Evolutionary conservation across 2,113 vertebrate species (phyloP), one percentile per base, ranked within the genome.

Genomic region (Chaetorhynchus papuensis): DNA sequence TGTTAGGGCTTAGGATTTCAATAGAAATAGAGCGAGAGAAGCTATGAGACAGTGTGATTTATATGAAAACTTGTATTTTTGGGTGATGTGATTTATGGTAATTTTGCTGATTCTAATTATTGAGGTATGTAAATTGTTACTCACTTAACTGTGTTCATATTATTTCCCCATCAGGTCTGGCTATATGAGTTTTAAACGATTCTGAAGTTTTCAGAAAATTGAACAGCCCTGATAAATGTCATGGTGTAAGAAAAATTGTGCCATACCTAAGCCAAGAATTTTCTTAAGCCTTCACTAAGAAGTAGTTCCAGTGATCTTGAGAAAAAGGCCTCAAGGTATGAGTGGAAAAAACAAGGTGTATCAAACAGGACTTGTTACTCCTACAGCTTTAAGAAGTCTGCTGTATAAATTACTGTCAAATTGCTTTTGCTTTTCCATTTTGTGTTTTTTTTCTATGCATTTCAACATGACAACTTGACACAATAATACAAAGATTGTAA

Each of bases 401-500:
- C 76, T 93, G 65, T 65, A 82, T 91, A 85, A 91, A 94, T 95
- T 89, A 89, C 83, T 79, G 81, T 60, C 87, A 82, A 31, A 37
- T 33, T 68, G 20, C 69, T 94, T 91, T 83, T 91, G 37, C 53
- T 95, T 52, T 81, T 83, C 16, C 35, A 16, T 85, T 80, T 63
- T 70, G 28, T 69, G 13, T 60, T 56, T 71, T 86, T 68, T 59
- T 33, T 1, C 31, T 56, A 6, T 50, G 12, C 15, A 0, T 89
- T 94, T 94, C 65, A 71, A 30, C 44, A 19, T 79, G 83, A 76
- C 80, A 91, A 50, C 37, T 91, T 92, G 93, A 92, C 52, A 15
- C 41, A 52, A 82, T 93, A 90, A 92, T 93, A 44, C 59, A 64
- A 91, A 60, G 69, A 49, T 39, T 60, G 31, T 60, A 96, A 71